Base-by-base conservation (phyloP, 64 coral and sea anemone species). In the Actinia tenebrosa region DNA sequence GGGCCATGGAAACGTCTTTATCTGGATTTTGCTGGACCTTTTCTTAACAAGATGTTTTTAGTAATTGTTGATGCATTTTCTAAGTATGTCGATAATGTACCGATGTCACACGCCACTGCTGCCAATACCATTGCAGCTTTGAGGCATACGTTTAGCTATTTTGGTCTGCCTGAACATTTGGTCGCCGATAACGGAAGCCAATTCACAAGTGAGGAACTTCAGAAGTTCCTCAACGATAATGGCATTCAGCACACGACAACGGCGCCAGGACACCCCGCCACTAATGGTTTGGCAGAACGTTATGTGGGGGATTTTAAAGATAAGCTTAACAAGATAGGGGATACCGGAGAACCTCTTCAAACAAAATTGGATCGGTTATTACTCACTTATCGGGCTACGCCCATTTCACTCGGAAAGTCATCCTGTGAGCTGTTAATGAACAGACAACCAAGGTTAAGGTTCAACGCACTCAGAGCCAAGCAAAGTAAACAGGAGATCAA, bases 321-420 rank as follows among this genome's bases (percentile, higher is more conserved):
- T 82, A 91, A 91, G 69, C 56, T 92, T 56, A 71, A 56, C 86
- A 90, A 89, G 61, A 85, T 90, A 54, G 85, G 85, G 37, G 43
- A 87, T 75, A 87, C 75, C 9, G 90, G 90, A 50, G 77, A 91
- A 54, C 59, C 78, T 25, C 52, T 91, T 55, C 90, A 91, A 64
- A 91, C 75, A 16, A 87, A 71, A 87, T 86, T 91, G 45, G 90
- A 91, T 79, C 83, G 89, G 58, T 87, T 78, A 68, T 86, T 68
- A 84, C 86, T 91, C 63, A 91, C 84, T 42, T 87, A 92, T 60
- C 82, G 90, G 77, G 78, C 90, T 26, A 92, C 90, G 47, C 85
- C 77, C 59, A 87, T 77, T 54, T 80, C 78, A 27, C 53, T 87
- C 53, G 86, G 79, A 83, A 92, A 92, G 66, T 53, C 90, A 0